phyloP scores from a whole-genome alignment of 2,888 invertebrate species.

The Drosophila percnosoma region DNA sequence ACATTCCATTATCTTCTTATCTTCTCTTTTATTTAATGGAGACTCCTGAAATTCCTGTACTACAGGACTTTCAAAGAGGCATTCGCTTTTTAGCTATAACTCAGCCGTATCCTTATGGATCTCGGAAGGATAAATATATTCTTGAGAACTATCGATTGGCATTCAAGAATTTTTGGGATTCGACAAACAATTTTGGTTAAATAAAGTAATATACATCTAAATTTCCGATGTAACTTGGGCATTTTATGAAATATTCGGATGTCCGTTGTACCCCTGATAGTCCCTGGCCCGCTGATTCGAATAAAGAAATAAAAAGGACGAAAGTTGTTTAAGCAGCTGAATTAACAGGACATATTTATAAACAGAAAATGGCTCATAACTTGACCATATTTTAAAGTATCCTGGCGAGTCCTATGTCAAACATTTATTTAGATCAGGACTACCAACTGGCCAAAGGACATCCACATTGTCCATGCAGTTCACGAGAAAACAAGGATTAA shows the following conservation, averaged over 20 bases:
- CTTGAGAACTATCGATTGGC: neutral
- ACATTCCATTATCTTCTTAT: conserved; percentile 28
- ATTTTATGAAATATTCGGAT: neutral
- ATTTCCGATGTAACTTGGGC: neutral
- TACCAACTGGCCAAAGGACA: neutral
- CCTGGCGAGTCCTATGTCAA: neutral
- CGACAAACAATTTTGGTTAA: neutral
- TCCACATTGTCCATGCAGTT: neutral
- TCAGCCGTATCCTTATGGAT: neutral
- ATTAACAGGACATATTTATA: neutral
- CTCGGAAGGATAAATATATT: too few species aligned
- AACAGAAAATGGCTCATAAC: neutral
- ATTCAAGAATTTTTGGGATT: neutral
- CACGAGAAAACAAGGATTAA: neutral
- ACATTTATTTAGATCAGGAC: neutral
- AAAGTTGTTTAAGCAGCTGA: neutral
- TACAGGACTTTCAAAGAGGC: neutral
- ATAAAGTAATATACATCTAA: neutral
- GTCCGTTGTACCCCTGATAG: neutral
- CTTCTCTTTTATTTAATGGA: neutral
- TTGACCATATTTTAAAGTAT: neutral
- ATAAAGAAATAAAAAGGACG: neutral
- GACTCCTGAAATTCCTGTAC: neutral
- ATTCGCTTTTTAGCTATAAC: neutral
- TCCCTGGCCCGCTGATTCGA: neutral